phyloP scores from a whole-genome alignment of 2,888 invertebrate genomes.

The Acrocera orbiculus region DNA sequence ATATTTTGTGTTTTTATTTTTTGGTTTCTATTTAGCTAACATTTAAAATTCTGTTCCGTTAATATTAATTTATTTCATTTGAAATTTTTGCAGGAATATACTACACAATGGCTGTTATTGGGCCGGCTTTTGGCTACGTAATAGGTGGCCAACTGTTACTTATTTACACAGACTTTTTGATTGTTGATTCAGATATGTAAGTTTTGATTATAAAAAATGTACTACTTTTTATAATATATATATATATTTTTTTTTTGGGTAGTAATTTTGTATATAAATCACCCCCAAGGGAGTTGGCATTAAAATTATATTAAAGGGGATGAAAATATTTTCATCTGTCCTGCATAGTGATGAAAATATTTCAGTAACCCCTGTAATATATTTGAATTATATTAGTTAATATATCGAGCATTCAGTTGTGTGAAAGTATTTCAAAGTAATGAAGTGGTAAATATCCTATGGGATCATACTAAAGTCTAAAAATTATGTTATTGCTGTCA shows the following conservation, averaged over 20 bases:
- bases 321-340: no score
- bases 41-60: no score
- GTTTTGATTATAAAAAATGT: constrained; percentile 23
- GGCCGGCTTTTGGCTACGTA: constrained; percentile 69
- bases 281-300: no score
- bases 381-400: no score
- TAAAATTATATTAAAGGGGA: no score
- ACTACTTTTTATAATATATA: background rate
- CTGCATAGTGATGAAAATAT: no score
- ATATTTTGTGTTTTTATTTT: background rate
- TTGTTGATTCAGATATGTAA: constrained; percentile 46
- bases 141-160: constrained; percentile 67
- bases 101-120: constrained; percentile 67
- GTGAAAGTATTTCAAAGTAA: no score
- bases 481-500: no score
- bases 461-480: no score
- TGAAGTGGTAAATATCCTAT: no score
- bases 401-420: no score
- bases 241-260: background rate
- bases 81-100: constrained; percentile 44
- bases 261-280: background rate
- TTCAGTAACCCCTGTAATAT: no score
- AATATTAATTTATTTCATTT: constrained; percentile 2
- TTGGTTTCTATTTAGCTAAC: background rate
- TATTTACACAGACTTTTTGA: constrained; percentile 55